phyloP scores from a whole-genome alignment of 2,113 vertebrate species.

The Cyrtonyx montezumae region DNA sequence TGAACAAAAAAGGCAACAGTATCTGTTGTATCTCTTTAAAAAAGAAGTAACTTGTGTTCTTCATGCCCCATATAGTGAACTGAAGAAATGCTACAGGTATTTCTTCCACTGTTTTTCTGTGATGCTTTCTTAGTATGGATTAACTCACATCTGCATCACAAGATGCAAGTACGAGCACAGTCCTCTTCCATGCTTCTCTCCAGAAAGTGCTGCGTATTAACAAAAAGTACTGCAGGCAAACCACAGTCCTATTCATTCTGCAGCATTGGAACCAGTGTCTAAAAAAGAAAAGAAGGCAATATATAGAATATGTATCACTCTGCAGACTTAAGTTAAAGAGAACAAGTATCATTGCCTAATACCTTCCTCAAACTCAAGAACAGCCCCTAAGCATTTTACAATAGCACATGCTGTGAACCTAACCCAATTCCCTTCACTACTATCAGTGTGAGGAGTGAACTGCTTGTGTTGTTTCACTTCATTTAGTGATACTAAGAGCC shows the following conservation, averaged over 20 bases:
- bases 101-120: slow-evolving; percentile 35
- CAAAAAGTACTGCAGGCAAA: slow-evolving; percentile 66
- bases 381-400: neutral
- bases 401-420: neutral
- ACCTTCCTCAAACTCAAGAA: neutral
- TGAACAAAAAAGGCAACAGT: slow-evolving; percentile 71
- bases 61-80: slow-evolving; percentile 70
- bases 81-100: slow-evolving; percentile 63
- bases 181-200: slow-evolving; percentile 78
- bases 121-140: slow-evolving; percentile 28
- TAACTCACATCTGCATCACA: slow-evolving; percentile 64
- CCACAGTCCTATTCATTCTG: slow-evolving; percentile 78
- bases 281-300: slow-evolving; percentile 50
- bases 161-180: slow-evolving; percentile 86
- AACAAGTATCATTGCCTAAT: neutral
- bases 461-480: neutral
- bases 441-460: neutral
- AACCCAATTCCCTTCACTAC: neutral
- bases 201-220: slow-evolving; percentile 72
- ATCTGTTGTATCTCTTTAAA: slow-evolving; percentile 60
- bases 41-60: slow-evolving; percentile 61
- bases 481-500: neutral
- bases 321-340: neutral
- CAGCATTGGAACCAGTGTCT: slow-evolving; percentile 90
- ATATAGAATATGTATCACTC: neutral